Base-by-base conservation (phyloP, 2,888 invertebrate genomes). In the Acanthococcus lagerstroemiae region DNA sequence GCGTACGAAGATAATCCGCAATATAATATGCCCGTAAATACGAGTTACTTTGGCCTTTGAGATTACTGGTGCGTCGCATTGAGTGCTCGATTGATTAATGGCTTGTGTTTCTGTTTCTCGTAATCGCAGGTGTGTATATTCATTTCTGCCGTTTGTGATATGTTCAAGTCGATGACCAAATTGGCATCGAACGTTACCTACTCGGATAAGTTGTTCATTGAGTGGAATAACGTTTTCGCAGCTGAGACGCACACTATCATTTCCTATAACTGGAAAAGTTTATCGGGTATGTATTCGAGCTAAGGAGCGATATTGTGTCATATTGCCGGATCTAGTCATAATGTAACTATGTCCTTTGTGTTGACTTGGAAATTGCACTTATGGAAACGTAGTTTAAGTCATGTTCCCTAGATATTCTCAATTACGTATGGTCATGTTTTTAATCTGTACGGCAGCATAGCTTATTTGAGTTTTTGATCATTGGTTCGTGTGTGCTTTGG, bases 141-240 rank as follows among this genome's bases (percentile, higher is more conserved):
- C 12, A 61, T 61, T 27, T 61, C 61, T 27, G 27, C 61, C n/a
- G 61, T 61, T 15, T 54, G 61, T 24, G 61, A 61, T 61, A 61
- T 61, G 61, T 61, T 61, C 54, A 61, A 61, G 22, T 61, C 61
- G 30, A 61, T 61, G 61, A 61, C 61, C 5, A 61, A 61, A 37
- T 61, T 61, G n/a, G 61, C 65, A n/a, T 65, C 55, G 19, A 65
- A 65, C 19, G 65, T 65, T 25, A 55, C 45, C 15, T 65, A 65
- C 24, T 55, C 65, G 5, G 56, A 66, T 56, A 66, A 66, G 30
- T 25, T 66, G 19, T 66, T 50, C 24, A 46, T 56, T n/a, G 66
- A 66, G 30, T 66, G 66, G 66, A 66, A 66, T 56, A 66, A 66
- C 46, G 50, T 66, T 1, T 66, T 66, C 24, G 66, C 66, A 1